Base-by-base conservation (phyloP, 2,113 vertebrate genomes). In the Mesembrinibis cayennensis region DNA sequence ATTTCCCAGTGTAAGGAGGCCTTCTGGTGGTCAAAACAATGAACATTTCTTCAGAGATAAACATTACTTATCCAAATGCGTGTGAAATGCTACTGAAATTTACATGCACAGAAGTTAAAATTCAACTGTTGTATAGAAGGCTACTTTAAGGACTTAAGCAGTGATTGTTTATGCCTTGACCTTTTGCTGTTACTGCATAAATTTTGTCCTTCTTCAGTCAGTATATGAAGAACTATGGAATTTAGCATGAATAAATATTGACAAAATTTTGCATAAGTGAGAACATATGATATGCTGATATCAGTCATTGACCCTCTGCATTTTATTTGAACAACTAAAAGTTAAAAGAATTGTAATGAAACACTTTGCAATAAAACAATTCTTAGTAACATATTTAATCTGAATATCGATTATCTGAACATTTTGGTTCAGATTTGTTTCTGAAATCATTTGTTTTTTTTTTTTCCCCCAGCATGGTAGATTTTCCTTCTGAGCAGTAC, bases 1-100 rank as follows among this genome's bases (percentile, higher is more conserved):
- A 69, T 94, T 97, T 96, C 82, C 76, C 69, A 94, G 89, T 87
- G 84, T 95, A 97, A 98, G 96, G 89, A 96, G 96, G 98, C 98
- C 98, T 95, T 97, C 98, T 98, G 97, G 97, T 97, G 98, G 98
- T 66, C 65, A 95, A 71, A 95, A 10, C 12, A 32, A 36, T 30
- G 86, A 92, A 96, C 27, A 78, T 34, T 76, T 92, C 32, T 79
- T 83, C 52, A 45, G 26, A 47, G 7, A n/a, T 38, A 45, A 71
- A 6, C 29, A 32, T 47, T 61, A 69, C 15, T 87, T 66, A 32
- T 21, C 16, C 12, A 78, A 67, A 72, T 32, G 23, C 3, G 2
- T 50, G 38, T 67, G 55, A 89, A 53, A 36, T 62, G 72, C 47
- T 55, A 59, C 30, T 50, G 15, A 67, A 50, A 77, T 80, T 85